Conservation (phyloP, 2,888 invertebrate species). For the Rhogogaster chlorosoma region DNA sequence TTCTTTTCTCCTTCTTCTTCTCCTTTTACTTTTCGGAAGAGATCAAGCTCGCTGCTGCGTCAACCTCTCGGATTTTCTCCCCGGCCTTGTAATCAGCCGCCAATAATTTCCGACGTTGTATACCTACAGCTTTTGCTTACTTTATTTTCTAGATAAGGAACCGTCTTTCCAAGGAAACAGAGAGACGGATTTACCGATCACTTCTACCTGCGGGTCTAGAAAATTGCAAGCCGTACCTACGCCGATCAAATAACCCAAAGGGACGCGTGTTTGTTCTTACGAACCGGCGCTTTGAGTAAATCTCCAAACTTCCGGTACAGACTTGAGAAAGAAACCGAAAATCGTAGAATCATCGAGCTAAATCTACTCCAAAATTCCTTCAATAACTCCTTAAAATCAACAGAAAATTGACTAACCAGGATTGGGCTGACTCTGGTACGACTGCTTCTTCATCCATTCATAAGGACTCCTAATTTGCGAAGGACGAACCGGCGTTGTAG, state of each 20-base stretch:
- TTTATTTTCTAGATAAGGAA: background rate
- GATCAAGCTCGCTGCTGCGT: background rate
- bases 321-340: background rate
- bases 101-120: background rate
- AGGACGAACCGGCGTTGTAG: slow-evolving; percentile 80
- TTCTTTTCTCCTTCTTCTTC: background rate
- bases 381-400: too few species aligned
- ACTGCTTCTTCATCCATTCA: slow-evolving; percentile 96
- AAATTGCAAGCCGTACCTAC: background rate
- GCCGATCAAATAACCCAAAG: slow-evolving; percentile 7
- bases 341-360: background rate
- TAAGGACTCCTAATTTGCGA: slow-evolving; percentile 89
- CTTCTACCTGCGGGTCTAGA: background rate
- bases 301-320: slow-evolving; percentile 12
- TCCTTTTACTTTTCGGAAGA: background rate
- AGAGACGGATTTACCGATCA: background rate
- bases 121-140: background rate
- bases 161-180: background rate
- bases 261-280: background rate
- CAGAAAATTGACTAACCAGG: slow-evolving; percentile 83
- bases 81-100: background rate
- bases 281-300: slow-evolving; percentile 15
- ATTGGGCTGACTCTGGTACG: slow-evolving; percentile 91
- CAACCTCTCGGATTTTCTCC: background rate
- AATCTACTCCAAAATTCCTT: background rate